These are phyloP conservation scores for Drosophila serrata DNA, from an alignment of 1,140 invertebrate species.

Conservation along the genomic window DNA sequence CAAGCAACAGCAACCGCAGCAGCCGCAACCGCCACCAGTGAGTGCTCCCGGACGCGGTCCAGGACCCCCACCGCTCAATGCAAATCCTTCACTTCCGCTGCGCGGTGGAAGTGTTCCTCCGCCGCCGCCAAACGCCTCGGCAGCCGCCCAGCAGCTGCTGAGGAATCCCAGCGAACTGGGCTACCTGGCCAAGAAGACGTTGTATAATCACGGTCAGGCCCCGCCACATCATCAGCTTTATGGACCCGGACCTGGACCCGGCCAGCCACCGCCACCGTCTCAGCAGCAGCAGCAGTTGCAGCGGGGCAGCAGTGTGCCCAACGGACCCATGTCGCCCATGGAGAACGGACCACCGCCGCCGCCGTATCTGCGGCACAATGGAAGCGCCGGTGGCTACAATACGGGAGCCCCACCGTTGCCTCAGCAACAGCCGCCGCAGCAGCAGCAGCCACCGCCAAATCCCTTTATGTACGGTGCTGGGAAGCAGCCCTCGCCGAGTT, in stretches of 20 bases:
- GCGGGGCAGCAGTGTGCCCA: conserved; percentile 74
- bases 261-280: conserved; percentile 57
- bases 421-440: conserved; percentile 33
- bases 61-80: conserved; percentile 46
- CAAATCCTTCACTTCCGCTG: conserved; percentile 56
- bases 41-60: conserved; percentile 60
- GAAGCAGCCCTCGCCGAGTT: conserved; percentile 77
- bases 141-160: conserved; percentile 63
- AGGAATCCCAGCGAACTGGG: conserved; percentile 79
- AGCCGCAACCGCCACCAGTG: conserved; percentile 46
- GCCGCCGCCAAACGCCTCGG: conserved; percentile 46
- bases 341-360: conserved; percentile 67
- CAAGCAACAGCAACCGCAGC: conserved; percentile 61
- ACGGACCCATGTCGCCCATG: conserved; percentile 83
- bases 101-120: conserved; percentile 78
- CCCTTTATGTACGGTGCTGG: conserved; percentile 64
- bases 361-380: conserved; percentile 72
- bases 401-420: conserved; percentile 55
- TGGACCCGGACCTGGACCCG: conserved; percentile 52
- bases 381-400: conserved; percentile 64
- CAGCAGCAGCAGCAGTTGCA: conserved; percentile 69
- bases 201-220: conserved; percentile 73
- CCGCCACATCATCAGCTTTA: conserved; percentile 71
- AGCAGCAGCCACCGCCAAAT: conserved; percentile 52
- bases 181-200: conserved; percentile 74